These are phyloP conservation scores for Oenanthe melanoleuca DNA, from an alignment of 2,113 vertebrate species.

Conservation along the genomic window DNA sequence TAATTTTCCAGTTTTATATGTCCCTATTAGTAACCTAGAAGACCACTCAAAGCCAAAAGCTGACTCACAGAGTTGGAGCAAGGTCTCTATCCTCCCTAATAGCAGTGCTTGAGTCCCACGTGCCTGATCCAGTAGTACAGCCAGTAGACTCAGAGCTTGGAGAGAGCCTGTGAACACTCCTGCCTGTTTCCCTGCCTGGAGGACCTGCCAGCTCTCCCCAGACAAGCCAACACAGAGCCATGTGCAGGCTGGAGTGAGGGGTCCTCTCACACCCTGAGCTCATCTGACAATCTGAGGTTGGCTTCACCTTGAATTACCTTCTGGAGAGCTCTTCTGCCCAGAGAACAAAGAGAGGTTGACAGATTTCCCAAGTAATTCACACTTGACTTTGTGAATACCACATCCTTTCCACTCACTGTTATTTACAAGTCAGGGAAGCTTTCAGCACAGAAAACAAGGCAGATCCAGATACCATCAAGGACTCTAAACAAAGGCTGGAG, in stretches of 20 bases:
- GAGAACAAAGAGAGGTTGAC: not conserved
- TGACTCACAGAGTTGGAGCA: not conserved
- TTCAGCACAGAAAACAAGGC: not conserved
- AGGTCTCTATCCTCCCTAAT: not conserved
- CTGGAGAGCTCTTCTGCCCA: not conserved
- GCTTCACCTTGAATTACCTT: not conserved
- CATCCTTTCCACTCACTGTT: not conserved
- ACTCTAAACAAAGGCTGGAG: not conserved
- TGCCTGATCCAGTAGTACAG: rapidly evolving
- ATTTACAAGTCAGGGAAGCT: not conserved
- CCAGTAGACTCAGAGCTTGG: not conserved
- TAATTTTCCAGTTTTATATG: not conserved
- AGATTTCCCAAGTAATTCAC: not conserved
- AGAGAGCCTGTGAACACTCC: not conserved
- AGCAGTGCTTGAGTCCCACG: not conserved
- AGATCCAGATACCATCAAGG: not conserved
- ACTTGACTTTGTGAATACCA: not conserved
- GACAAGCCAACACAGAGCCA: not conserved
- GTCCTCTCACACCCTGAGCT: not conserved
- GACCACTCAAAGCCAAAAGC: not conserved
- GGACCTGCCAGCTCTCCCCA: not conserved
- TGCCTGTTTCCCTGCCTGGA: not conserved
- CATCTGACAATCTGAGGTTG: not conserved
- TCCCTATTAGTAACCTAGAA: not conserved
- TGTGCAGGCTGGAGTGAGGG: not conserved